Evolutionary conservation across 2,797 vertebrate species (phyloP), one percentile per base, ranked within the genome.

Genomic region (Natrix natrix): DNA sequence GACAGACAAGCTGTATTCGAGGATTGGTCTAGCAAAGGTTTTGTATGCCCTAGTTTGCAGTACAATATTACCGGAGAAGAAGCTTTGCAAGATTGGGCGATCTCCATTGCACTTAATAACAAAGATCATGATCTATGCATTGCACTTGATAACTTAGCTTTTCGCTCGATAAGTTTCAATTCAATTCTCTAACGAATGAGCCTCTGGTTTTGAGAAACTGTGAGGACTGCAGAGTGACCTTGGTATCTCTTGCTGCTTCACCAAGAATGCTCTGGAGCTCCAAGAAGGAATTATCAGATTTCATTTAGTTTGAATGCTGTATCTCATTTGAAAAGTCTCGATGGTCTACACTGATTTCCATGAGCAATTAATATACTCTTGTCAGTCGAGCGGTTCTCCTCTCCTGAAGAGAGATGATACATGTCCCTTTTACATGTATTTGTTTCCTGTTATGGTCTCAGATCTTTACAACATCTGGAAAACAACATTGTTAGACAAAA

Each of bases 311-410:
- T 94, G 95, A 95, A 95, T 95, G 93, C 89, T 88, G 56, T 2
- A 14, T 61, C 88, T 93, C 37, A n/a, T n/a, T 74, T 52, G 93
- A 91, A 96, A 96, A 95, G 78, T 93, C 90, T 2, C 74, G 14
- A 87, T 92, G 93, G 87, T 94, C 93, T 93, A 95, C 93, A 93
- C 95, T 94, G 95, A 96, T 97, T 96, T 97, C 94, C 89, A 95
- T 86, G 94, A 78, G 93, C 94, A 97, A 96, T 97, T 97, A 97
- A 96, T 96, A 54, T 0, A 0, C 94, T 95, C 94, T 63, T 95
- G 93, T 94, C 91, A 89, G 94, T 24, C 26, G 90, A 92, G 89
- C 93, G 90, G 1, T 8, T 56, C 28, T 59, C 63, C 0, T 93
- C 92, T 93, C 94, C 87, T 93, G 37, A 5, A 54, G 94, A 95